phyloP scores from a whole-genome alignment of 2,888 invertebrate species.

The Osedax frankpressi region DNA sequence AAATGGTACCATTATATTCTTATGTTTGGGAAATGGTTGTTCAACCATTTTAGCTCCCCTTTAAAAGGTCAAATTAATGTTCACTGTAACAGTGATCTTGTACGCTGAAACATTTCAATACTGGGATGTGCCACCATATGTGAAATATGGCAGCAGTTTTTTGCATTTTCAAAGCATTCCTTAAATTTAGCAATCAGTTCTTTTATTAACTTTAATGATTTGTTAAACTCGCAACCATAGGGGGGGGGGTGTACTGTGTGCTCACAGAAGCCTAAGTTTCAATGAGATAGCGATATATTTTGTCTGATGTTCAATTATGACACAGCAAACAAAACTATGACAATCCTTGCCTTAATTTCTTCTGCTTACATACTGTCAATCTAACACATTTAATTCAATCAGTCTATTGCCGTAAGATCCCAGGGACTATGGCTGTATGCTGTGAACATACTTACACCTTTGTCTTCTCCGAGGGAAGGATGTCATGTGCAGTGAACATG shows the following conservation, averaged over 20 bases:
- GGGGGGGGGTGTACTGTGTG: background rate
- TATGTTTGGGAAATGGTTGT: too few species aligned
- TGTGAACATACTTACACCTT: background rate
- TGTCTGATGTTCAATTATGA: background rate
- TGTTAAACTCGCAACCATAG: background rate
- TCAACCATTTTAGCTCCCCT: too few species aligned
- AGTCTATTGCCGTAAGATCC: background rate
- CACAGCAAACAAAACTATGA: background rate
- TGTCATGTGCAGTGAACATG: background rate
- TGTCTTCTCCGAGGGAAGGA: background rate
- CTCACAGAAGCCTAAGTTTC: background rate
- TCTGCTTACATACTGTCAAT: background rate
- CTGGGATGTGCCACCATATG: background rate
- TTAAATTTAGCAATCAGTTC: background rate
- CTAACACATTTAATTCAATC: background rate
- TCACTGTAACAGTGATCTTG: background rate
- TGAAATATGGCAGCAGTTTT: background rate
- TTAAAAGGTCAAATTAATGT: background rate
- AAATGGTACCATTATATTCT: too few species aligned
- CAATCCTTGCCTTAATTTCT: background rate
- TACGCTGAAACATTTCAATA: background rate
- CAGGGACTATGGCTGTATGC: background rate
- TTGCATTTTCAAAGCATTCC: background rate
- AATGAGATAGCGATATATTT: background rate
- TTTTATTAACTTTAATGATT: background rate